Percentiles rank a stretch among this genome's conserved stretches.
Evolutionary conservation across 2,888 invertebrate genomes (phyloP).

Genomic region (Podabrus alpinus): DNA sequence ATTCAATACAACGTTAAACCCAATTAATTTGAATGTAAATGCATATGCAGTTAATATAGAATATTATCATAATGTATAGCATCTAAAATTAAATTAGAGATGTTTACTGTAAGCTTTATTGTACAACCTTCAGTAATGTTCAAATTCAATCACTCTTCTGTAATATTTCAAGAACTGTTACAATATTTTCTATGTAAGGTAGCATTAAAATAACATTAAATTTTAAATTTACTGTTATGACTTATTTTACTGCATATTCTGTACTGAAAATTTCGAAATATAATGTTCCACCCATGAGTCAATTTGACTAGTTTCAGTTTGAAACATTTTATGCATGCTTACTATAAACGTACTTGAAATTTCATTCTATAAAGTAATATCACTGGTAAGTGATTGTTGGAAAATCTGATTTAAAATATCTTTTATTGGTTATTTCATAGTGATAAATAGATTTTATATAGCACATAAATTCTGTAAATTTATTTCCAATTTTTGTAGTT

Average conservation of each 20-base stretch:
- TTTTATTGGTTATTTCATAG: not conserved
- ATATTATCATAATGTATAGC: no score
- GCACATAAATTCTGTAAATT: not conserved
- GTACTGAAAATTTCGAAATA: not conserved
- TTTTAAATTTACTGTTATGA: not conserved
- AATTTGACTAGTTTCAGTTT: not conserved
- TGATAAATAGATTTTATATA: not conserved
- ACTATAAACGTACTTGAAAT: not conserved
- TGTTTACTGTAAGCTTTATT: no score
- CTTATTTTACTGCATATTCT: not conserved
- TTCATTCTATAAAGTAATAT: not conserved
- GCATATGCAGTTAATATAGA: no score
- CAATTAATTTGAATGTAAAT: no score
- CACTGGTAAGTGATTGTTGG: not conserved
- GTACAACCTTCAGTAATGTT: no score
- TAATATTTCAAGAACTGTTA: not conserved
- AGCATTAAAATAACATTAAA: not conserved
- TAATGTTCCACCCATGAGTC: not conserved
- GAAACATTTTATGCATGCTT: not conserved
- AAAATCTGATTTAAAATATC: not conserved
- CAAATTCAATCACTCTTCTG: not conserved
- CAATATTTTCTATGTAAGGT: not conserved
- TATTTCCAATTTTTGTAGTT: not conserved
- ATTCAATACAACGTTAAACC: no score
- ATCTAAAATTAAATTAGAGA: no score